phyloP scores from a whole-genome alignment of 2,888 invertebrate genomes.

The Enchytraeus crypticus region DNA sequence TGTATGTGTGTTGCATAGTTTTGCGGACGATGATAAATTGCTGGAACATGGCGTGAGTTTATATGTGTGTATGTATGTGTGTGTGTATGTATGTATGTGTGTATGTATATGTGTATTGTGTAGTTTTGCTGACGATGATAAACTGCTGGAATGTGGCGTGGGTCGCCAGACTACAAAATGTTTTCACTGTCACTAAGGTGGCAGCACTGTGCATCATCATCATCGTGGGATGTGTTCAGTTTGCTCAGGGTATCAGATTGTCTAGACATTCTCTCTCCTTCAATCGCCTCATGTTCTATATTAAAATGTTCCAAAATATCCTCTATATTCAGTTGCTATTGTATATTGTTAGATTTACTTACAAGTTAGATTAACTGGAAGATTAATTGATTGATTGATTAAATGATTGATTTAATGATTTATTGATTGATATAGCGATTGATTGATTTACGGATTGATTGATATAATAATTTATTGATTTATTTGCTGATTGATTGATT shows the following conservation, averaged over 20 bases:
- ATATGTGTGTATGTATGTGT: too few relatives aligned
- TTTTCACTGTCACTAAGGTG: constrained; percentile 79
- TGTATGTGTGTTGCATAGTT: too few relatives aligned
- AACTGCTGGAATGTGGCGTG: constrained; percentile 81
- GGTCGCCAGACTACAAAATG: constrained; percentile 80
- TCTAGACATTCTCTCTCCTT: too few relatives aligned
- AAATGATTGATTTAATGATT: not conserved
- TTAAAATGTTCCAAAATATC: too few relatives aligned
- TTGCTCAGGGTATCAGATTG: constrained; percentile 56
- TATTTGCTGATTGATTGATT: too few relatives aligned
- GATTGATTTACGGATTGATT: not conserved
- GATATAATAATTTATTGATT: too few relatives aligned
- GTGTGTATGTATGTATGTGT: not conserved
- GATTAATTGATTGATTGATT: not conserved
- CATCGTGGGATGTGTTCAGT: constrained; percentile 67
- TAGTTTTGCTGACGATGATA: constrained; percentile 75
- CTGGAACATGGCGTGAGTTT: too few relatives aligned
- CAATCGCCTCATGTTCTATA: too few relatives aligned
- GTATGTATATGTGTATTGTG: constrained; percentile 28
- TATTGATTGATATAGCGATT: not conserved
- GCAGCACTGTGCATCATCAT: constrained; percentile 73
- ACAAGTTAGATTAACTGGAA: not conserved
- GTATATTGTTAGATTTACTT: not conserved
- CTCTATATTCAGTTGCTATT: too few relatives aligned
- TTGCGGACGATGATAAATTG: too few relatives aligned